A percentile compares a stretch with the other conserved stretches of the same genome.
These are phyloP conservation scores for Congeria kusceri DNA, from an alignment of 2,888 invertebrate species.

Conservation along the genomic window DNA sequence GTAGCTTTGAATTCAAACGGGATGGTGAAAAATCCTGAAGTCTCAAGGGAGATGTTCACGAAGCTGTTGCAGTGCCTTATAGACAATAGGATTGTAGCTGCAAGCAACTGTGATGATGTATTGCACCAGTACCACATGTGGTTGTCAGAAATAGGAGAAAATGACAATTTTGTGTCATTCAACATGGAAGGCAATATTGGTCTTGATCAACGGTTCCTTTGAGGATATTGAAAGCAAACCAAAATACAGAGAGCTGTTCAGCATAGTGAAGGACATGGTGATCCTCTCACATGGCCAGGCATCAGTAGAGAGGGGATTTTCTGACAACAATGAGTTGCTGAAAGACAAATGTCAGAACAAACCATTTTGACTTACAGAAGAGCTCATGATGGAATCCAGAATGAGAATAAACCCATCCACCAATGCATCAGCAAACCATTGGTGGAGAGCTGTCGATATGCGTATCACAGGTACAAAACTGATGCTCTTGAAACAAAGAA, in stretches of 20 bases:
- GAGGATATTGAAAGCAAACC: slow-evolving; percentile 14
- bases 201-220: slow-evolving; percentile 9
- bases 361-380: slow-evolving; percentile 13
- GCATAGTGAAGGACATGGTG: slow-evolving; percentile 27
- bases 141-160: slow-evolving; percentile 9
- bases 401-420: neutral
- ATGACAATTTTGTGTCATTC: no score
- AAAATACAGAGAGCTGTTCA: slow-evolving; percentile 7
- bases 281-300: slow-evolving; percentile 51
- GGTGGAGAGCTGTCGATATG: slow-evolving; percentile 15
- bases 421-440: slow-evolving; percentile 6
- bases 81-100: neutral
- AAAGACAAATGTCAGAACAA: slow-evolving; percentile 20
- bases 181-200: slow-evolving; percentile 8
- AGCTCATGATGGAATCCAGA: slow-evolving; percentile 18
- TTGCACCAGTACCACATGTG: neutral
- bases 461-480: neutral
- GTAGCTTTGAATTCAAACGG: slow-evolving; percentile 17
- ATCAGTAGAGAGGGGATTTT: slow-evolving; percentile 43
- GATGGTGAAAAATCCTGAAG: slow-evolving; percentile 14
- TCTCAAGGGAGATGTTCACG: neutral
- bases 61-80: neutral
- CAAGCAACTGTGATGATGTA: slow-evolving; percentile 1
- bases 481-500: slow-evolving; percentile 13
- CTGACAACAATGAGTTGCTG: slow-evolving; percentile 21